Conservation (phyloP, 2,797 vertebrate genomes). For the Varecia variegata region DNA sequence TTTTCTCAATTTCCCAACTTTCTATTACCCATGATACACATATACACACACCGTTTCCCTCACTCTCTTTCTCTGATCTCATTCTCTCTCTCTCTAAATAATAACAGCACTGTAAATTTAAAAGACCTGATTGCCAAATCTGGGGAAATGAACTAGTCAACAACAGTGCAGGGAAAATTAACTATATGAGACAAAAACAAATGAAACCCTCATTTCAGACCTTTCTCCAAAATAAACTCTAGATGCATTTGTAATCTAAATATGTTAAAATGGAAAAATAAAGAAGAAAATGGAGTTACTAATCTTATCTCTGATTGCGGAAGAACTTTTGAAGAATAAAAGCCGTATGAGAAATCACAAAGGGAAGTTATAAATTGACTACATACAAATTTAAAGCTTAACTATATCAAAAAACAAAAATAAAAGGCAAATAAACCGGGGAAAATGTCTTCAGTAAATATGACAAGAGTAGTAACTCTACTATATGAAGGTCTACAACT, state of each 20-base stretch:
- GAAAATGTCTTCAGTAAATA: neutral
- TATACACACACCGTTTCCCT: neutral
- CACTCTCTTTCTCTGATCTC: neutral
- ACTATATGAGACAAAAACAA: conserved; percentile 26
- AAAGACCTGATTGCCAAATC: neutral
- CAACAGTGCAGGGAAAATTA: neutral
- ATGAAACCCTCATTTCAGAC: conserved; percentile 11
- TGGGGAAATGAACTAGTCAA: neutral
- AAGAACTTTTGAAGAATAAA: neutral
- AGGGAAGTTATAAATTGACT: neutral
- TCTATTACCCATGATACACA: neutral
- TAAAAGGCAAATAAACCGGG: neutral
- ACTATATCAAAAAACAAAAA: neutral
- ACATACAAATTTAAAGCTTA: neutral
- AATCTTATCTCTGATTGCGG: conserved; percentile 9
- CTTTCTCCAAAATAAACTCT: conserved; percentile 31
- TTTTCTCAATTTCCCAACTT: conserved; percentile 32
- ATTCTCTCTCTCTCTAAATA: neutral
- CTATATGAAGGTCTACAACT: neutral
- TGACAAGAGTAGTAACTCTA: neutral
- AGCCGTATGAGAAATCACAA: conserved; percentile 27
- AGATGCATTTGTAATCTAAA: neutral
- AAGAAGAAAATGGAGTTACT: neutral
- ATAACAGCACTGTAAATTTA: neutral
- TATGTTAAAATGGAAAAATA: neutral